Base-by-base conservation (phyloP, 2,797 vertebrate genomes). In the Acanthiza pusilla region DNA sequence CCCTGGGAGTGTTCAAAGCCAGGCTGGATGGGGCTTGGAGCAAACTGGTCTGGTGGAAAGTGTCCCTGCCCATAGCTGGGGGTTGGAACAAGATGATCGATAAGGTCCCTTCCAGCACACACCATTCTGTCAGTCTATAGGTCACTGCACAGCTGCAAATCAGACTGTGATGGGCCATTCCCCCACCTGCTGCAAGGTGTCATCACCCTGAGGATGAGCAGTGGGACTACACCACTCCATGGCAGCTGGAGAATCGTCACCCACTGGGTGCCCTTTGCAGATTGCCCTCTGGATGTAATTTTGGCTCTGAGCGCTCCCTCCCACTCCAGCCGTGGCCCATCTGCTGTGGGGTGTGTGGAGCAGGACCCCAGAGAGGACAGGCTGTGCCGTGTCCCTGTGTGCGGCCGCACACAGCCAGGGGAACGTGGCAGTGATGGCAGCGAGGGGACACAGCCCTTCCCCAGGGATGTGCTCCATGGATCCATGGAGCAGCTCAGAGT, bases 331-430 rank as follows among this genome's bases (percentile, higher is more conserved):
- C 50, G 16, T 0, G 3, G 16, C 30, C 18, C 58, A 40, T 26
- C 4, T 83, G 54, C 58, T 50, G 65, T 29, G 38, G 61, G 47
- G 32, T 6, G 9, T 8, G 50, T 1, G 6, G 17, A 80, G 62
- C 36, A 86, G 83, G 62, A 5, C 13, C 36, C 30, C 76, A 47
- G 48, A 21, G 36, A 34, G 51, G 27, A 43, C 26, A 30, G 47
- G 54, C 57, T 38, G 54, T 4, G 6, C 38, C 0, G 0, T 9
- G 51, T 54, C 29, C 1, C 0, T 0, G 0, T 9, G 32, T 7
- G 20, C 0, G 0, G n/a, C 55, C 10, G 4, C 11, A 17, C 0
- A 0, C 7, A 14, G 11, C 21, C 2, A 0, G 15, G 60, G 55
- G 32, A 40, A 7, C 42, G 70, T 0, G 14, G 50, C 66, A 61